These are phyloP conservation scores for Orthonychiurus folsomi DNA, from an alignment of 2,888 invertebrate genomes.

Conservation along the genomic window DNA sequence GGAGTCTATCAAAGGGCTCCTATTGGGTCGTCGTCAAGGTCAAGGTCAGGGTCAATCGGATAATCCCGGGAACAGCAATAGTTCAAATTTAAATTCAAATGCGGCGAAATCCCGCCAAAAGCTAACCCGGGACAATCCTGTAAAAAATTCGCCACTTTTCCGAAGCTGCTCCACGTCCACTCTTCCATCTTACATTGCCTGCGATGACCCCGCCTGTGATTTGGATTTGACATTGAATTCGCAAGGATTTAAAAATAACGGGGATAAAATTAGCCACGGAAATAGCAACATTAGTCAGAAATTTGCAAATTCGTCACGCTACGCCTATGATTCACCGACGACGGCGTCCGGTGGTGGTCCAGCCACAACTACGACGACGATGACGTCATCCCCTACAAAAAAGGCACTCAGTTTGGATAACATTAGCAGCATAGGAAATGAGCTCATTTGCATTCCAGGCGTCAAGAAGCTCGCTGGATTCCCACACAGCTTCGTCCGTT, in stretches of 20 bases:
- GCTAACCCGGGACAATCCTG: neutral
- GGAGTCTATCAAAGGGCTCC: constrained; percentile 33
- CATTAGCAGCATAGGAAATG: constrained; percentile 47
- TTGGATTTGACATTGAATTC: constrained; percentile 47
- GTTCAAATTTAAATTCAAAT: neutral
- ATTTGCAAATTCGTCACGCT: neutral
- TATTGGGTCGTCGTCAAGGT: constrained; percentile 1
- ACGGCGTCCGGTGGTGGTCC: neutral
- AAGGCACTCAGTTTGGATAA: constrained; percentile 66
- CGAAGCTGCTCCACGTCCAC: constrained; percentile 70
- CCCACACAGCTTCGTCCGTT: constrained; percentile 67
- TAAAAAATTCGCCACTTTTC: constrained; percentile 49
- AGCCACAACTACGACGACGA: neutral
- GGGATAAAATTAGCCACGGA: neutral
- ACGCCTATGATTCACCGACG: neutral
- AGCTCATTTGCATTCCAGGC: constrained; percentile 26
- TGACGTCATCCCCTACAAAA: neutral
- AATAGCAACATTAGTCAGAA: neutral
- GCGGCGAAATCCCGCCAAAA: neutral
- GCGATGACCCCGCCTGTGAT: constrained; percentile 71
- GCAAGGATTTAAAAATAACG: neutral
- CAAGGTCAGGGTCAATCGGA: constrained; percentile 5
- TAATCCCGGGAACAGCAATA: neutral
- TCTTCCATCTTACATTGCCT: constrained; percentile 62
- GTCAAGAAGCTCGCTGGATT: constrained; percentile 50